Conservation (phyloP, 2,888 invertebrate species). For the Ptycholaimellus sp. region DNA sequence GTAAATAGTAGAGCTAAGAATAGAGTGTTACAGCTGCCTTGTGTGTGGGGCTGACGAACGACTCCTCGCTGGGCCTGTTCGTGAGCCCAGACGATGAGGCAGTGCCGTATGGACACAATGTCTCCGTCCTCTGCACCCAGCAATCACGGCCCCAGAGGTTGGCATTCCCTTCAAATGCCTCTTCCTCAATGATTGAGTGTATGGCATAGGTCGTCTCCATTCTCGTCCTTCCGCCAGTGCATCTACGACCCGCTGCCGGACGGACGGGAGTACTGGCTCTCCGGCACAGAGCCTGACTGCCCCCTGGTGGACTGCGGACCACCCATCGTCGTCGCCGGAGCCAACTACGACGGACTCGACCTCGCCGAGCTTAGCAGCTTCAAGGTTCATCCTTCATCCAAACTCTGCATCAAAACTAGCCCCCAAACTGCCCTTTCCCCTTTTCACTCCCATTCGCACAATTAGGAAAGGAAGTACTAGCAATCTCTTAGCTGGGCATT, state of each 20-base stretch:
- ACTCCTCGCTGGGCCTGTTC: conserved; percentile 18
- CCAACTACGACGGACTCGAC: conserved; percentile 53
- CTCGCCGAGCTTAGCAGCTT: conserved; percentile 60
- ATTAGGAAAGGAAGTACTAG: no score
- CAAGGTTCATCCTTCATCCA: no score
- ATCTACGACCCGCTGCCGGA: conserved; percentile 68
- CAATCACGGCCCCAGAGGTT: conserved; percentile 15
- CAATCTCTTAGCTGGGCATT: no score
- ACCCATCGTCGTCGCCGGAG: conserved; percentile 70
- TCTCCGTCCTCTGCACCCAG: conserved; percentile 19
- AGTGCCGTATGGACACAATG: conserved; percentile 20
- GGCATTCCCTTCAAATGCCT: background rate
- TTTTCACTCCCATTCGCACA: no score
- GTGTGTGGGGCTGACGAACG: conserved; percentile 21
- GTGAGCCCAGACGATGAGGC: conserved; percentile 15
- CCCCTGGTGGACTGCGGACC: conserved; percentile 57
- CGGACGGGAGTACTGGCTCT: conserved; percentile 26
- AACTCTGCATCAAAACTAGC: no score
- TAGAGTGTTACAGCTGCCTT: conserved; percentile 21
- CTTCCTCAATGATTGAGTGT: background rate
- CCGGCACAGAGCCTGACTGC: conserved; percentile 19
- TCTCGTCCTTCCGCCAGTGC: conserved; percentile 67
- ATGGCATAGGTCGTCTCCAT: conserved; percentile 38
- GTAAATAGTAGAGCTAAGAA: no score
- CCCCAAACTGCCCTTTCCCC: no score